Base-by-base conservation (phyloP, 2,797 vertebrate species). In the Periophthalmus magnuspinnatus region DNA sequence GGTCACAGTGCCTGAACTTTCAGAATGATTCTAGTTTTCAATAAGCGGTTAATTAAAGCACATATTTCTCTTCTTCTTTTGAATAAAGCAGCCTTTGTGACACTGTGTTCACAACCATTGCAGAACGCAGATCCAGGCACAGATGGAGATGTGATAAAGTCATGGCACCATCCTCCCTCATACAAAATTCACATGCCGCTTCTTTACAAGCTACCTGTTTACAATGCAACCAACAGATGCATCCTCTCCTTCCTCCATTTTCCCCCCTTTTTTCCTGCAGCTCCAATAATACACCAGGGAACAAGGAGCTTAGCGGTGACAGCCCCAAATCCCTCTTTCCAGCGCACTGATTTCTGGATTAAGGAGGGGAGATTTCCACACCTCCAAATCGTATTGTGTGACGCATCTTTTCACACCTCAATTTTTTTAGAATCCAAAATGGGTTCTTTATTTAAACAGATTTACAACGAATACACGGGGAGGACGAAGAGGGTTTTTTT, bases 271-370 rank as follows among this genome's bases (percentile, higher is more conserved):
- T 81, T 71, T 78, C 76, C 76, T 84, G 78, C 76, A n/a, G 72
- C 88, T 86, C 81, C 85, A 84, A 78, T 88, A 88, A 89, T 84
- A 84, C 86, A 84, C 79, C 80, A 67, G 86, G 84, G 88, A 64
- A 88, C 86, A 90, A 85, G 83, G 63, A 80, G 89, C 89, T 91
- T 90, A 90, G 81, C 73, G 60, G 86, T 86, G 90, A 90, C 92
- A 90, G 86, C 83, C 76, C 81, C 78, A 90, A 88, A 90, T 83
- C 84, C 87, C 77, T 80, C 83, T 88, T 89, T 90, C 87, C 89
- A 81, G 82, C 47, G 81, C 74, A 68, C 84, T 84, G 89, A 90
- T 90, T 91, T 89, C 84, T 90, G 91, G 88, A 91, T 91, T 90
- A 90, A 86, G 79, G 79, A 86, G 84, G 77, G 73, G 71, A 90